Evolutionary conservation across 2,888 invertebrate species (phyloP), one percentile per base, ranked within the genome.

Genomic region (Zeuzera pyrina): DNA sequence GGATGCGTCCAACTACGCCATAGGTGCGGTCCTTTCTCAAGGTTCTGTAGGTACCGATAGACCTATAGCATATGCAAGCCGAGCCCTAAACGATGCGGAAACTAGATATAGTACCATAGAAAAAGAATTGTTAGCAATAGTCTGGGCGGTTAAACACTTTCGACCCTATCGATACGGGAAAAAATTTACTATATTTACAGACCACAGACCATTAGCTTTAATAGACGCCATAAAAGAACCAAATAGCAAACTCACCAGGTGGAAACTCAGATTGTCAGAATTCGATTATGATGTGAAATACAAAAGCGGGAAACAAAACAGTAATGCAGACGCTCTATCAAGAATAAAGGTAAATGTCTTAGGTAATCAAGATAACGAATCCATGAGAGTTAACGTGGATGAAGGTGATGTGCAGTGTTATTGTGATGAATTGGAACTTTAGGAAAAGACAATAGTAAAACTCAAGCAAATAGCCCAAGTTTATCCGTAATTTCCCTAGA

Each of bases 111-210:
- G 31, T 3, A 36, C 36, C 3, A 41, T 38, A n/a, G 42, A 44
- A 15, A 44, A 42, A 12, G 44, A 44, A 7, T 29, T 29, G 5
- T 29, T 41, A 28, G 37, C 33, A 8, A 35, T 46, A 5, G 22
- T 43, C 1, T 47, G 44, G 47, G 42, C 42, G 2, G 15, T 30
- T 2, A 39, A 38, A 25, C 32, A 43, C 24, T 57, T 31, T 28
- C 33, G 55, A 32, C 53, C 52, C 1, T 63, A 62, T 29, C 19
- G 64, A 1, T 57, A 49, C 25, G 63, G 62, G 3, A 39, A 38
- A 13, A 48, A 50, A 28, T 63, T 64, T 21, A 41, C 12, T 1
- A 43, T 54, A 11, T 2, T 27, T 7, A 32, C 32, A 2, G 32
- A 27, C 10, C 32, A 32, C 15, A 32, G 13, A 13, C 32, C 32